Conservation (phyloP, 2,797 vertebrate genomes). For the Hydrophis major region DNA sequence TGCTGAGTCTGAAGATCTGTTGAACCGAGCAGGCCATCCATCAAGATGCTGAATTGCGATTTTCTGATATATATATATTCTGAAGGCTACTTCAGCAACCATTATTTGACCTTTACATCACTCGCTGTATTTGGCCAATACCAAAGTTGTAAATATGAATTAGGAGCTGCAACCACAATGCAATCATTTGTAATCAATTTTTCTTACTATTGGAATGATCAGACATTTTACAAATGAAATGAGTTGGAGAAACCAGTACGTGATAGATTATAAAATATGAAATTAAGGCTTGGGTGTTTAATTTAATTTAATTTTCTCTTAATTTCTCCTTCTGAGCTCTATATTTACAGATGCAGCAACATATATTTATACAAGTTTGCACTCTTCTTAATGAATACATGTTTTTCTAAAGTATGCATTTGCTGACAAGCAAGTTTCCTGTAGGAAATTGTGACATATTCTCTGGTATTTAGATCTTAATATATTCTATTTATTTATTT, state of each 20-base stretch:
- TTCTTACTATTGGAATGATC: background rate
- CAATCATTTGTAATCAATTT: slow-evolving; percentile 14
- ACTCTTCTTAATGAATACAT: background rate
- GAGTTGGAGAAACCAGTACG: background rate
- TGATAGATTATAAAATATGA: background rate
- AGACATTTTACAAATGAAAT: background rate
- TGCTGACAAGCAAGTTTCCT: background rate
- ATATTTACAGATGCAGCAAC: background rate
- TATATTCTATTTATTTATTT: background rate
- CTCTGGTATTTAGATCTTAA: background rate
- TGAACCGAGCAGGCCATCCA: slow-evolving; percentile 53
- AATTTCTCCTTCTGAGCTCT: background rate
- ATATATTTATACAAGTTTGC: background rate
- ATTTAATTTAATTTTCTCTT: background rate
- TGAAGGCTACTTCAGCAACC: slow-evolving; percentile 52
- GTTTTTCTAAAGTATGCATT: background rate
- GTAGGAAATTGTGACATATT: background rate
- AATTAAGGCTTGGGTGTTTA: background rate
- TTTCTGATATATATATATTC: slow-evolving; percentile 58
- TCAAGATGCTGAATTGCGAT: slow-evolving; percentile 65
- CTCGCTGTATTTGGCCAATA: slow-evolving; percentile 42
- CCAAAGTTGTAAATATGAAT: slow-evolving; percentile 43
- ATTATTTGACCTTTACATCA: slow-evolving; percentile 32
- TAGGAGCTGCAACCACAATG: slow-evolving; percentile 25
- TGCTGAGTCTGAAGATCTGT: slow-evolving; percentile 67